A percentile compares a stretch with the other conserved stretches of the same genome.
Evolutionary conservation across 2,113 vertebrate species (phyloP).

Genomic region (Lycaon pictus): DNA sequence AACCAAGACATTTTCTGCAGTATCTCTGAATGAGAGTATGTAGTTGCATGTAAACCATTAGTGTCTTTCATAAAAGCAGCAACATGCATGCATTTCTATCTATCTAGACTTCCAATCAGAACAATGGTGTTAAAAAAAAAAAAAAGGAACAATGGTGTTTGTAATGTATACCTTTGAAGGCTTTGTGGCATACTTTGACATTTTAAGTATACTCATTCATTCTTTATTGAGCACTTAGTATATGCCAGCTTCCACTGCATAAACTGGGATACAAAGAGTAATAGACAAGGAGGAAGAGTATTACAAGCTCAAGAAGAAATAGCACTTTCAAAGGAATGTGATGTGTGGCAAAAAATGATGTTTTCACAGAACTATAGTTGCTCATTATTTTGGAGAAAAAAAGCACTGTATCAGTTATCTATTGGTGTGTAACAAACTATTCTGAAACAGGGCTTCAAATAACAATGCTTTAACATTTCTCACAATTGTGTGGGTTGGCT

Average conservation of each 20-base stretch:
- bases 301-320: not conserved
- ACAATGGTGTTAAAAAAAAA: not conserved
- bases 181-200: slow-evolving; percentile 56
- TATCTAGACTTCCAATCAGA: not conserved
- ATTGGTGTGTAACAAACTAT: not conserved
- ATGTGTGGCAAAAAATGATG: not conserved
- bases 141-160: not conserved
- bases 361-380: slow-evolving; percentile 1
- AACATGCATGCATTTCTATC: not conserved
- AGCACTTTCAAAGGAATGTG: slow-evolving; percentile 26
- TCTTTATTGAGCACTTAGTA: slow-evolving; percentile 31
- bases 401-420: not conserved
- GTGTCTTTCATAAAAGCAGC: not conserved
- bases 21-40: not conserved
- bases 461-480: not conserved
- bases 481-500: not conserved
- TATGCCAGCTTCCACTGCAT: not conserved
- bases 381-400: slow-evolving; percentile 37
- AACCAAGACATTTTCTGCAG: not conserved
- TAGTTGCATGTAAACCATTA: not conserved
- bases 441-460: slow-evolving; percentile 29
- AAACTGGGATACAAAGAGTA: not conserved
- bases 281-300: not conserved
- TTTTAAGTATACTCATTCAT: not conserved
- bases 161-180: not conserved